phyloP scores from a whole-genome alignment of 2,888 invertebrate genomes.

The Willowsia nigromaculata region DNA sequence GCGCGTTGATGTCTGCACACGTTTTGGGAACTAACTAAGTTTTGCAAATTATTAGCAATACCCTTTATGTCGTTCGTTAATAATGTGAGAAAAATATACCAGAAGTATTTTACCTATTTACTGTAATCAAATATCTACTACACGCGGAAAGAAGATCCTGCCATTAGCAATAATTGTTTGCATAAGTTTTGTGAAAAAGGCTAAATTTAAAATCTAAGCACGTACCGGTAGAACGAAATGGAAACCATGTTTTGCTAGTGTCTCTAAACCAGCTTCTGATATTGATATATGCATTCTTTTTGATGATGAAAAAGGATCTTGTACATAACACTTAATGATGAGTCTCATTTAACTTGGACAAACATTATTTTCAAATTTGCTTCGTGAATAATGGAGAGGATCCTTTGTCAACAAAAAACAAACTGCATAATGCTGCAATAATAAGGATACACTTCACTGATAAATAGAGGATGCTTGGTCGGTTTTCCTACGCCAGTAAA shows the following conservation, averaged over 20 bases:
- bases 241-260: background rate
- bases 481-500: background rate
- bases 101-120: constrained; percentile 32
- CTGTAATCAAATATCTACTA: background rate
- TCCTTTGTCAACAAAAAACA: background rate
- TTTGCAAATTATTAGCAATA: background rate
- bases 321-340: too few relatives aligned
- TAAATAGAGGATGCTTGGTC: background rate
- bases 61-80: background rate
- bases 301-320: background rate
- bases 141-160: background rate
- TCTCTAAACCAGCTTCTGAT: background rate
- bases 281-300: background rate
- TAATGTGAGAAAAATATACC: background rate
- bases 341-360: constrained; percentile 44
- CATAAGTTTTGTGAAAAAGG: background rate
- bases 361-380: constrained; percentile 47
- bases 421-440: background rate
- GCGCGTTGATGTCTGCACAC: background rate
- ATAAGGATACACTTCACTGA: background rate
- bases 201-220: constrained; percentile 34
- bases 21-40: background rate
- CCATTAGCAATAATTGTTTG: constrained; percentile 15
- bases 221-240: constrained; percentile 17
- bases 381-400: background rate